These are phyloP conservation scores for Drosophila merina DNA, from an alignment of 2,888 invertebrate species.

Conservation along the genomic window DNA sequence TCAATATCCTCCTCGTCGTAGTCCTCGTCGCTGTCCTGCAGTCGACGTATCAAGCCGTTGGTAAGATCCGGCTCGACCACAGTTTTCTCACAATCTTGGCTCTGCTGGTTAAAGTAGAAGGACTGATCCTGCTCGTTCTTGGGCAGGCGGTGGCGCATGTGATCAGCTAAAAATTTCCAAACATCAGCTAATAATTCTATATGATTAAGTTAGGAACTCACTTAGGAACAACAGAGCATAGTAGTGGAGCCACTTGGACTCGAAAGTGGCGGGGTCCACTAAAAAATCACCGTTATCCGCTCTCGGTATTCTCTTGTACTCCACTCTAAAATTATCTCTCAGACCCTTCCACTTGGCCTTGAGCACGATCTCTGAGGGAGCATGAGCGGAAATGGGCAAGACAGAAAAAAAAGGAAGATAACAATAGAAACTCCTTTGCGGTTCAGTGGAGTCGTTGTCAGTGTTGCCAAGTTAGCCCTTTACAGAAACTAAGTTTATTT, in stretches of 20 bases:
- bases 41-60: constrained; percentile 82
- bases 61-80: constrained; percentile 83
- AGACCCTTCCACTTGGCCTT: constrained; percentile 84
- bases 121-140: constrained; percentile 82
- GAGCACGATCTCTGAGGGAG: constrained; percentile 80
- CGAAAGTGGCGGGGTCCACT: constrained; percentile 82
- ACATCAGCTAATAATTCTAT: not conserved
- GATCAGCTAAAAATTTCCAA: constrained; percentile 78
- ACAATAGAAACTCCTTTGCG: constrained; percentile 6
- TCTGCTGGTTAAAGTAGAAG: constrained; percentile 80
- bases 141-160: constrained; percentile 83
- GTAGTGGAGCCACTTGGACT: constrained; percentile 84
- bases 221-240: constrained; percentile 83
- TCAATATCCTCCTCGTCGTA: constrained; percentile 82
- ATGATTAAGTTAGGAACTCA: constrained; percentile 65
- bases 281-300: constrained; percentile 82
- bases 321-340: constrained; percentile 84
- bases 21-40: constrained; percentile 83
- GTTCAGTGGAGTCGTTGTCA: not conserved
- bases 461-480: constrained; percentile 18
- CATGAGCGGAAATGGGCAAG: not conserved
- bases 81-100: constrained; percentile 81
- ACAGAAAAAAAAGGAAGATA: not conserved
- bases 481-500: no score
- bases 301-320: constrained; percentile 84